phyloP scores from a whole-genome alignment of 1,140 invertebrate genomes.

The Bombyx mandarina region DNA sequence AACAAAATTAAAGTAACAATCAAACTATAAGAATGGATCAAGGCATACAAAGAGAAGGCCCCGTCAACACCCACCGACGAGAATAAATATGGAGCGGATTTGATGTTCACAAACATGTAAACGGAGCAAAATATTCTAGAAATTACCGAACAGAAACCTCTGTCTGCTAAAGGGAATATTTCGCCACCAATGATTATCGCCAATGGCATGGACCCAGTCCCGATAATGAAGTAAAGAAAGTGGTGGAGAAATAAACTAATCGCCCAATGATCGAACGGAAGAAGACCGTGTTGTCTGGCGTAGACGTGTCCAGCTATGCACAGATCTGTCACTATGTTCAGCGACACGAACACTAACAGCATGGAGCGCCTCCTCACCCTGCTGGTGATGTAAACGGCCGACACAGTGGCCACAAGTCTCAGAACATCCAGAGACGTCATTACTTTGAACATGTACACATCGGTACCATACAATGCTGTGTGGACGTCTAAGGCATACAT shows the following conservation, averaged over 20 bases:
- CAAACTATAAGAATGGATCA: slow-evolving; percentile 17
- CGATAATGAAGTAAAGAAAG: slow-evolving; percentile 2
- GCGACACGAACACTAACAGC: slow-evolving; percentile 12
- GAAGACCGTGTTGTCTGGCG: slow-evolving; percentile 12
- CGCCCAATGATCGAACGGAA: slow-evolving; percentile 13
- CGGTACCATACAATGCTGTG: slow-evolving; percentile 11
- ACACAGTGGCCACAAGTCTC: slow-evolving; percentile 19
- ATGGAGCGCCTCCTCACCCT: slow-evolving; percentile 20
- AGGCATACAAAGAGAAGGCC: slow-evolving; percentile 17
- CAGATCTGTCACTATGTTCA: slow-evolving; percentile 15
- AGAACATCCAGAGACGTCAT: slow-evolving; percentile 20
- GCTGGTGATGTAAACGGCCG: slow-evolving; percentile 22
- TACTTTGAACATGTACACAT: slow-evolving; percentile 13
- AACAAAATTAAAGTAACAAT: slow-evolving; percentile 13
- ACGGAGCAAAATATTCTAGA: not conserved
- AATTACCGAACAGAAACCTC: not conserved
- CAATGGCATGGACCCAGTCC: slow-evolving; percentile 1
- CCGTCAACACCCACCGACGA: slow-evolving; percentile 16
- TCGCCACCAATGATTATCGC: slow-evolving; percentile 3
- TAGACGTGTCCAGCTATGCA: slow-evolving; percentile 16
- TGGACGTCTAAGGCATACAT: slow-evolving; percentile 21
- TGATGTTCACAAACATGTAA: slow-evolving; percentile 1
- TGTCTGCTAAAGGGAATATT: slow-evolving; percentile 4
- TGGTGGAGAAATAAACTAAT: slow-evolving; percentile 17
- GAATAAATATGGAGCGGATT: slow-evolving; percentile 6